phyloP scores from a whole-genome alignment of 2,797 vertebrate genomes.

The Orientallactaga sibirica region DNA sequence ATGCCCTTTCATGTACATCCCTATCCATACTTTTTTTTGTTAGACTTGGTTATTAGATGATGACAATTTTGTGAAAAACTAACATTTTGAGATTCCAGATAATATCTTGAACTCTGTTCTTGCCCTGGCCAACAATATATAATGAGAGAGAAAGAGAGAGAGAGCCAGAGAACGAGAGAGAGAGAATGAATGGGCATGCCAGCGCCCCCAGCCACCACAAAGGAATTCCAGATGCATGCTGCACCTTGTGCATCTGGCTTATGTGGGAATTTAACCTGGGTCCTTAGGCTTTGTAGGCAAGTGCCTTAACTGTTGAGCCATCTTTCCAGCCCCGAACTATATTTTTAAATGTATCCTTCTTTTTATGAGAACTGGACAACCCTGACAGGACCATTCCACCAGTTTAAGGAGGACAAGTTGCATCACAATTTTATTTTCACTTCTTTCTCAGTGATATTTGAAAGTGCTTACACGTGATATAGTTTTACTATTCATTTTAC shows the following conservation, averaged over 20 bases:
- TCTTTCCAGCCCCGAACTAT: not conserved
- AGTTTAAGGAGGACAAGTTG: not conserved
- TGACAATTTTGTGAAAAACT: not conserved
- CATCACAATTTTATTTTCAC: not conserved
- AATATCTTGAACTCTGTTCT: not conserved
- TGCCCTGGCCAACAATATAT: not conserved
- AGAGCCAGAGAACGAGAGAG: too few relatives aligned
- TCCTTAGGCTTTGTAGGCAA: too few relatives aligned
- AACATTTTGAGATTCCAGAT: not conserved
- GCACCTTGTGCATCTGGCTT: too few relatives aligned
- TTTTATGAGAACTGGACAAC: not conserved
- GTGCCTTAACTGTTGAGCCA: too few relatives aligned
- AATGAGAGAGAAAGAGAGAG: too few relatives aligned
- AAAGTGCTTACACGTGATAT: not conserved
- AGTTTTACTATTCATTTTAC: not conserved
- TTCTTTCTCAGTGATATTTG: not conserved
- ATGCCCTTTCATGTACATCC: not conserved
- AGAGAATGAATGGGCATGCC: too few relatives aligned
- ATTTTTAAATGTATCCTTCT: not conserved
- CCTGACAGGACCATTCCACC: not conserved
- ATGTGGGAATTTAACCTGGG: too few relatives aligned
- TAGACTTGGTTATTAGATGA: conserved; percentile 18
- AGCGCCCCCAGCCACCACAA: too few relatives aligned
- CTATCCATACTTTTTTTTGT: not conserved
- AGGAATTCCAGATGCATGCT: too few relatives aligned